Evolutionary conservation across 2,888 invertebrate species (phyloP).

Genomic region (Netelia inedita): DNA sequence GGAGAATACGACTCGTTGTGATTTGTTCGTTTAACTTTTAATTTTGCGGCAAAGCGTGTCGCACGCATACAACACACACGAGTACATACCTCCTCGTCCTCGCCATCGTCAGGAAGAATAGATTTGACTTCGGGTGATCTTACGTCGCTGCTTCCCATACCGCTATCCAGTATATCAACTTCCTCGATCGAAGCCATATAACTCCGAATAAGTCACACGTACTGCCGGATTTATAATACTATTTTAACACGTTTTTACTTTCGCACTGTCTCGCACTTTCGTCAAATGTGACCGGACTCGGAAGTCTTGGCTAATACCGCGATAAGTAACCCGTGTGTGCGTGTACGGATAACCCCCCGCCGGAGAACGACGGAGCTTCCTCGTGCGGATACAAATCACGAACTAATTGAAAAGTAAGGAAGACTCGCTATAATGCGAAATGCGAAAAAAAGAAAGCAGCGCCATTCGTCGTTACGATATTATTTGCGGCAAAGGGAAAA

Average conservation of each 20-base stretch:
- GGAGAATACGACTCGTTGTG: not conserved
- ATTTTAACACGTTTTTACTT: slow-evolving; percentile 1
- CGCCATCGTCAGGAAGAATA: slow-evolving; percentile 80
- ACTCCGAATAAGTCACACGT: slow-evolving; percentile 23
- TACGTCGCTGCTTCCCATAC: slow-evolving; percentile 82
- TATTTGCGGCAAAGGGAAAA: no score
- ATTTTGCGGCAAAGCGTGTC: not conserved
- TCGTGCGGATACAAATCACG: no score
- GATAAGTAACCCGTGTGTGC: not conserved
- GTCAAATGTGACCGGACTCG: not conserved
- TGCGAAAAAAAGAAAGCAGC: no score
- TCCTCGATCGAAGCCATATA: slow-evolving; percentile 81
- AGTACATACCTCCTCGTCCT: slow-evolving; percentile 79
- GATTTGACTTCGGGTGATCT: slow-evolving; percentile 82
- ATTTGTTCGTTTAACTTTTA: not conserved
- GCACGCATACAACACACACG: not conserved
- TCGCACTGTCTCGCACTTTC: not conserved
- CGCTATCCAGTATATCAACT: slow-evolving; percentile 80
- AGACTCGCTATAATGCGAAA: no score
- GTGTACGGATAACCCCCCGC: not conserved
- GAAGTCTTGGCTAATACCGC: not conserved
- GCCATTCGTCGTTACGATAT: no score
- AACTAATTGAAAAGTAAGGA: no score
- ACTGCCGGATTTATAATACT: slow-evolving; percentile 30
- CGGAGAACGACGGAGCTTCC: no score